These are phyloP conservation scores for Megaceryle torquata DNA, from an alignment of 2,113 vertebrate genomes.

Conservation along the genomic window DNA sequence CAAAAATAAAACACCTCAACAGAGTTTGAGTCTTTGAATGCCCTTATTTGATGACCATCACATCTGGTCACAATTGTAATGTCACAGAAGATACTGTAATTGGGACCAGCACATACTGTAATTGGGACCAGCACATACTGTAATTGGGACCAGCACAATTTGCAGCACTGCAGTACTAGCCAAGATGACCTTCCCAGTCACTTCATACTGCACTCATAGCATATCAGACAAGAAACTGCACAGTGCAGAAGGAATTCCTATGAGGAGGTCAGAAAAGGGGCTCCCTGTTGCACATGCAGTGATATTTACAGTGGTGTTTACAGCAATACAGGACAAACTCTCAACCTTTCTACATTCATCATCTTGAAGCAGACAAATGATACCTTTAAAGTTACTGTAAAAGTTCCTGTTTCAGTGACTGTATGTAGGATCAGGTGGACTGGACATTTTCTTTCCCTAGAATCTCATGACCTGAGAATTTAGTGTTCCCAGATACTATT, in stretches of 20 bases:
- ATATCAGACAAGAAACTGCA: not conserved
- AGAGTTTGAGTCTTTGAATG: not conserved
- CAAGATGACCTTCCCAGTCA: not conserved
- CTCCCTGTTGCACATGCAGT: not conserved
- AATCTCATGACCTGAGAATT: not conserved
- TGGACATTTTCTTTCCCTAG: not conserved
- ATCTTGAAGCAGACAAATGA: not conserved
- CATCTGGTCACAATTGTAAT: not conserved
- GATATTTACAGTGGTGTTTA: not conserved
- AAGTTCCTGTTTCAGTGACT: not conserved
- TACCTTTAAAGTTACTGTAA: not conserved
- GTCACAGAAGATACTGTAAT: not conserved
- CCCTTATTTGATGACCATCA: not conserved
- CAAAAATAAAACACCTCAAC: not conserved
- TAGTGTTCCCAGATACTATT: not conserved
- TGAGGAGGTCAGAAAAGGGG: not conserved
- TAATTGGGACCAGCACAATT: not conserved
- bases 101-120: not conserved
- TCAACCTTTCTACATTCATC: not conserved
- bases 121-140: not conserved
- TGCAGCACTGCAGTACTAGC: not conserved
- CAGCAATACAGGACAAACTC: not conserved
- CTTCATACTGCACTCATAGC: not conserved
- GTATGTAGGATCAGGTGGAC: not conserved
- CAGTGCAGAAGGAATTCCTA: not conserved